Evolutionary conservation across 64 coral and sea anemone species (phyloP), one percentile per base, ranked within the genome.

Genomic region (Porites lutea): DNA sequence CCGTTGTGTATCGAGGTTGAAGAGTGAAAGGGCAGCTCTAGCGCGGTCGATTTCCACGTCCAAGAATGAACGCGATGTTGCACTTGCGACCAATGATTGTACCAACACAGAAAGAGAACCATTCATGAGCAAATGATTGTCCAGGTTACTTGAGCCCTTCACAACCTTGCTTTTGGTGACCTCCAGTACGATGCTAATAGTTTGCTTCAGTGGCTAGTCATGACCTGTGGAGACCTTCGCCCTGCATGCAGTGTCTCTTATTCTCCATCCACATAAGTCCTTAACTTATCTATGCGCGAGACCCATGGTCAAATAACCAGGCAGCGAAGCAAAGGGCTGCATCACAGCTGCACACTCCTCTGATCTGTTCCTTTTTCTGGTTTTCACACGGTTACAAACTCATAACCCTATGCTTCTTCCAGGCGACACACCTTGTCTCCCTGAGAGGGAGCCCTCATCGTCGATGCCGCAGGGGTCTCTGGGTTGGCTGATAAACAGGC

Each of bases 281-380:
- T 48, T 8, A 84, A 50, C 19, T 84, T 62, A 15, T 84, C 61
- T 18, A 21, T 52, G 62, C 16, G 65, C 87, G 7, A 66, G 87
- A 5, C 16, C 73, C 95, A 96, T 96, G 4, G 82, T 66, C 13
- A 90, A 87, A 54, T 96, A 96, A 16, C 95, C 95, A 20, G 95
- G 87, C 2, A 66, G 66, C 48, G 76, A n/a, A 2, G 95, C 91
- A 58, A 93, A 82, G 8, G 91, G 87, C 12, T 90, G 62, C 54
- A 88, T 85, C 21, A 93, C 91, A 16, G 87, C 65, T 47, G 59
- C 48, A 10, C 75, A 88, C 5, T 84, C 19, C 4, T 79, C 62
- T 49, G 21, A 15, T 67, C 37, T 49, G 21, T n/a, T 67, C 37
- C 53, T 13, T 16, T 59, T 72, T 18, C 79, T 58, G 60, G 50